Evolutionary conservation across 2,797 vertebrate species (phyloP).

Genomic region (Leptatherina wallacei): DNA sequence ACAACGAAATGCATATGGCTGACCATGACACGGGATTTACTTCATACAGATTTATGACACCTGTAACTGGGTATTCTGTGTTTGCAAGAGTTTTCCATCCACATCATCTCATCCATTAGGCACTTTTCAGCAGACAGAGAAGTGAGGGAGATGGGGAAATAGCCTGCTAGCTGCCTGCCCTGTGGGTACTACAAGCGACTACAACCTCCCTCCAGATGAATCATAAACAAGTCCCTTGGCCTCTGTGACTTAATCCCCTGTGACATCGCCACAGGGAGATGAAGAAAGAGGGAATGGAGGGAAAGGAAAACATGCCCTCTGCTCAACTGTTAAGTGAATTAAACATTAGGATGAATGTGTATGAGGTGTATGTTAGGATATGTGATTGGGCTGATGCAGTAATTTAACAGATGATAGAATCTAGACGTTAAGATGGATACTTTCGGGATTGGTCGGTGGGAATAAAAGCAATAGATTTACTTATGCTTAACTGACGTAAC

Average conservation of each 20-base stretch:
- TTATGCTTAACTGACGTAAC: slow-evolving; percentile 48
- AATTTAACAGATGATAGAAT: slow-evolving; percentile 65
- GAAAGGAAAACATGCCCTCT: slow-evolving; percentile 67
- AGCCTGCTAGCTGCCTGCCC: slow-evolving; percentile 61
- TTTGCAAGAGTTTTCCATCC: slow-evolving; percentile 26
- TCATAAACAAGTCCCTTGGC: slow-evolving; percentile 76
- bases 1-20: neutral
- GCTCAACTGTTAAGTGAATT: slow-evolving; percentile 75
- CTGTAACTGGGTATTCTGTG: slow-evolving; percentile 22
- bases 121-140: slow-evolving; percentile 34
- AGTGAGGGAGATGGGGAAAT: slow-evolving; percentile 46
- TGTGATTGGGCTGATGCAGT: slow-evolving; percentile 43
- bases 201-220: slow-evolving; percentile 69
- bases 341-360: slow-evolving; percentile 75
- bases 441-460: neutral
- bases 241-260: slow-evolving; percentile 78
- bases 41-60: slow-evolving; percentile 24
- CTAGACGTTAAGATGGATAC: slow-evolving; percentile 24
- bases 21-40: slow-evolving; percentile 26
- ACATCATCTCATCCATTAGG: slow-evolving; percentile 36
- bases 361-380: slow-evolving; percentile 72
- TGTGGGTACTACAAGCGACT: slow-evolving; percentile 60
- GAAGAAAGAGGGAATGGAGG: slow-evolving; percentile 46
- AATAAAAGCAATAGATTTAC: slow-evolving; percentile 23
- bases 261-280: slow-evolving; percentile 75